These are phyloP conservation scores for Triplophysa yarkandensis DNA, from an alignment of 2,797 vertebrate genomes.

Conservation along the genomic window DNA sequence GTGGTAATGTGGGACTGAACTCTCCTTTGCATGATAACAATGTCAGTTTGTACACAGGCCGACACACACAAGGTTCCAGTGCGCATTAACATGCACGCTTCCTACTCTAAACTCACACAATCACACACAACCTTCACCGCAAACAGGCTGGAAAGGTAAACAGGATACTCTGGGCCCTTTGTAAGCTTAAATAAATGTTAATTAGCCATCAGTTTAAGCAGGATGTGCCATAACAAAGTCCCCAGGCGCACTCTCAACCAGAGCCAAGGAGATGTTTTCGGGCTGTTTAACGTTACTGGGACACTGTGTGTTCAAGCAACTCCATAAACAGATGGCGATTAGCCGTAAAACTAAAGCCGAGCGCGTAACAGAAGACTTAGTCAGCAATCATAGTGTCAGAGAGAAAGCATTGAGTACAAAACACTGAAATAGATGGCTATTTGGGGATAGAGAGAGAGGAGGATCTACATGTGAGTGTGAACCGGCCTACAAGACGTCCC, in stretches of 20 bases:
- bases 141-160: slow-evolving; percentile 48
- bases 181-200: slow-evolving; percentile 64
- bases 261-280: slow-evolving; percentile 43
- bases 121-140: slow-evolving; percentile 30
- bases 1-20: slow-evolving; percentile 39
- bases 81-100: slow-evolving; percentile 26
- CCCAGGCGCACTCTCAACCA: slow-evolving; percentile 29
- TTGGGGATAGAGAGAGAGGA: slow-evolving; percentile 4
- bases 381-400: slow-evolving; percentile 38
- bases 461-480: slow-evolving; percentile 33
- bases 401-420: slow-evolving; percentile 19
- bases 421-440: slow-evolving; percentile 31
- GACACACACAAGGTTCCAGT: not conserved
- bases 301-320: slow-evolving; percentile 51
- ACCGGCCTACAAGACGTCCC: slow-evolving; percentile 28
- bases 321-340: slow-evolving; percentile 56
- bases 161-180: slow-evolving; percentile 46
- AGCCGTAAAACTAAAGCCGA: slow-evolving; percentile 48
- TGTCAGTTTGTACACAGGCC: slow-evolving; percentile 33
- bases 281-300: slow-evolving; percentile 46
- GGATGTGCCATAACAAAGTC: slow-evolving; percentile 37
- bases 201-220: slow-evolving; percentile 58
- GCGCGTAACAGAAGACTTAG: slow-evolving; percentile 45
- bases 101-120: not conserved
- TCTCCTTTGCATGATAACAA: slow-evolving; percentile 52